Percentiles rank a stretch among this genome's conserved stretches.
Evolutionary conservation across 2,888 invertebrate species (phyloP).

Genomic region (Creontiades dilutus): DNA sequence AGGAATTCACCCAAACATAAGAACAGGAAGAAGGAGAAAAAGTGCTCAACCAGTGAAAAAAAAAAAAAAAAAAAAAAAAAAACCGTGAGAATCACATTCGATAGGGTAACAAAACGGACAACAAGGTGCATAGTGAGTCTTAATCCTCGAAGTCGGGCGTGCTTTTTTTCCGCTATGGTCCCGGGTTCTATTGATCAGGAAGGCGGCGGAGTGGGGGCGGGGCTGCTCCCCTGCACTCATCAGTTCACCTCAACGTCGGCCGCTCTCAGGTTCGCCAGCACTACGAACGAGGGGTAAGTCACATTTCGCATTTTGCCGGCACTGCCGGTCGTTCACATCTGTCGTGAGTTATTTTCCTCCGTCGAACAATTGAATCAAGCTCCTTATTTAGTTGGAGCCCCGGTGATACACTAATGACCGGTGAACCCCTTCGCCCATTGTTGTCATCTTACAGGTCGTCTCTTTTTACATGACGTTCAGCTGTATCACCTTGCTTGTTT

Average conservation of each 20-base stretch:
- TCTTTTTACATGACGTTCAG: not conserved
- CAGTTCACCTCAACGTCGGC: conserved; percentile 2
- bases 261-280: not conserved
- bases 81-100: conserved; percentile 14
- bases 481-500: no score
- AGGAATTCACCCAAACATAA: not conserved
- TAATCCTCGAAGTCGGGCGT: not conserved
- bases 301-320: conserved; percentile 15
- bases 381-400: not conserved
- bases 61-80: no score
- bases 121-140: conserved; percentile 5
- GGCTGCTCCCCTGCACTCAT: not conserved
- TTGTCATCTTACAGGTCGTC: not conserved
- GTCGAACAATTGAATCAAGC: not conserved
- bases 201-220: conserved; percentile 19
- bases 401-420: not conserved
- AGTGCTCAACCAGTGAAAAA: not conserved
- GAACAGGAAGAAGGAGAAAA: not conserved
- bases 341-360: not conserved
- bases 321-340: not conserved
- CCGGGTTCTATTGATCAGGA: conserved; percentile 37
- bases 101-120: conserved; percentile 19
- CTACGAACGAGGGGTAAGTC: conserved; percentile 1
- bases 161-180: conserved; percentile 13
- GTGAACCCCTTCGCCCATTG: not conserved